Conservation (phyloP, 2,113 vertebrate genomes). For the Bettongia penicillata region DNA sequence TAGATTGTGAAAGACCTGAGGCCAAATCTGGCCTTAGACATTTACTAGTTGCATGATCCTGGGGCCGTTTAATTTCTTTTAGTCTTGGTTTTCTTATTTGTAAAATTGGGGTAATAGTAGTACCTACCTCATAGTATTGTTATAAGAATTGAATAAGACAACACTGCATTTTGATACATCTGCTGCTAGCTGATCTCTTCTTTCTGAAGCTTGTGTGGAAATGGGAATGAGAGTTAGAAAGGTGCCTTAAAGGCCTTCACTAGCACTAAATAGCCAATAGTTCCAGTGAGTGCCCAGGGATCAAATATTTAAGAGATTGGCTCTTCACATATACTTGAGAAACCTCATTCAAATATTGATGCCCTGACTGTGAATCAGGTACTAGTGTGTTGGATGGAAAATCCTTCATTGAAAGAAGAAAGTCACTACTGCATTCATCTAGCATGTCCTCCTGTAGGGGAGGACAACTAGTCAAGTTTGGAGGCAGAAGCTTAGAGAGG, state of each 20-base stretch:
- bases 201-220: background rate
- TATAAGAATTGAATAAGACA: background rate
- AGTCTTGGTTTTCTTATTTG: background rate
- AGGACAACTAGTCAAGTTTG: background rate
- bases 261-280: background rate
- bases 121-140: background rate
- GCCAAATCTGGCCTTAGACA: background rate
- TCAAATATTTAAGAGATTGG: background rate
- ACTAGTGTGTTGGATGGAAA: background rate
- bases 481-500: background rate
- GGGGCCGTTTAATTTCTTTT: background rate
- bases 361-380: background rate
- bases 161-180: background rate
- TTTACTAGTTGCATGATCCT: background rate
- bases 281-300: background rate
- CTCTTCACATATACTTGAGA: background rate
- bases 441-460: background rate
- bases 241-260: background rate
- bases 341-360: background rate
- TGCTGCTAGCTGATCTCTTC: background rate
- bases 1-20: background rate
- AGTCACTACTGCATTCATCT: background rate
- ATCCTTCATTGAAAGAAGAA: background rate
- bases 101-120: background rate
- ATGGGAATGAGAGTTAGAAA: background rate